Base-by-base conservation (phyloP, 2,888 invertebrate species). In the Drosophila incognita region DNA sequence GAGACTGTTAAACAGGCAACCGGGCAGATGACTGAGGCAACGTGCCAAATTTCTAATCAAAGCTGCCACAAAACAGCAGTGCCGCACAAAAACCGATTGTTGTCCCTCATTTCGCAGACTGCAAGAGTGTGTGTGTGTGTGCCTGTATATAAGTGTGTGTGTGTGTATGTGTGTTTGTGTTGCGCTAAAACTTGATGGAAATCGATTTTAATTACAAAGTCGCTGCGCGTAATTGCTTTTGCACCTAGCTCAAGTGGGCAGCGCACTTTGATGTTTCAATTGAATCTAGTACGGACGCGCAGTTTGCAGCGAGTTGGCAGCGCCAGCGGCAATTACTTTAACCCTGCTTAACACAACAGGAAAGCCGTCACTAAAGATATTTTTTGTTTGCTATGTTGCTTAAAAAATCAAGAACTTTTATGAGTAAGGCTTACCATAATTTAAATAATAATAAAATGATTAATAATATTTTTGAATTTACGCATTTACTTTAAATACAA, bases 161-260 rank as follows among this genome's bases (percentile, higher is more conserved):
- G 27, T 27, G 27, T 4, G 33, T 56, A 11, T 54, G 11, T 57
- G 46, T 33, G 15, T 42, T 54, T 51, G 36, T 38, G 40, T 33
- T 68, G 56, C 33, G 52, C 85, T 71, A 87, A 87, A 81, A 82
- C 70, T 82, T 82, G 89, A 78, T 79, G 81, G 74, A 81, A 87
- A 89, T 87, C 89, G 86, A 87, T 87, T 87, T 87, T 89, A 87
- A 89, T 89, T 87, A 87, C 87, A 89, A 89, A 84, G 85, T 82
- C 85, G 82, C 81, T 87, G 85, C 85, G 87, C 89, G 81, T 87
- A 89, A 87, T 87, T 87, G 85, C 87, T 84, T 82, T 85, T 85
- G 75, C 83, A 82, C 87, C 83, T 87, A 82, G 73, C 83, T 87
- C 78, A 82, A 85, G 85, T 82, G 78, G 69, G 68, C 68, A 81